phyloP scores from a whole-genome alignment of 2,888 invertebrate genomes.

The Plemyria rubiginata region DNA sequence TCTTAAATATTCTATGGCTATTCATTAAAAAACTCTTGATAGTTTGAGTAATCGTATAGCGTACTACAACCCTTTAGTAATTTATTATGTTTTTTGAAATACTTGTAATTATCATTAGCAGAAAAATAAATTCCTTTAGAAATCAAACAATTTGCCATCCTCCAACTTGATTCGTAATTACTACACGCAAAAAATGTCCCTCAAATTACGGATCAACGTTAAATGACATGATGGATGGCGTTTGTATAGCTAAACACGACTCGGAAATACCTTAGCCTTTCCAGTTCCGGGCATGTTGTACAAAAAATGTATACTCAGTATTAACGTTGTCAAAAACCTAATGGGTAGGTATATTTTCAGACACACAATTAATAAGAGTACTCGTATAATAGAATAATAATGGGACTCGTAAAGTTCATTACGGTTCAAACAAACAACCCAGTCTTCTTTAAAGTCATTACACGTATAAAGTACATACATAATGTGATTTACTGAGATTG shows the following conservation, averaged over 20 bases:
- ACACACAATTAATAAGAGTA: not conserved
- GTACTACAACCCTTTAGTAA: not conserved
- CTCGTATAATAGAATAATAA: not conserved
- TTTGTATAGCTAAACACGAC: slow-evolving; percentile 4
- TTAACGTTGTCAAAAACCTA: not conserved
- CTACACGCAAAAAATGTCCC: slow-evolving; percentile 12
- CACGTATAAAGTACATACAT: slow-evolving; percentile 4
- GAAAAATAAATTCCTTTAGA: slow-evolving; percentile 6
- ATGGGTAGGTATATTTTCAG: not conserved
- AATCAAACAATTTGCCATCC: slow-evolving; percentile 1
- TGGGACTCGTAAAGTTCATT: not conserved
- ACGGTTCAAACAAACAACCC: slow-evolving; percentile 1
- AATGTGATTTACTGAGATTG: slow-evolving; percentile 30
- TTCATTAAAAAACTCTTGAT: slow-evolving; percentile 1
- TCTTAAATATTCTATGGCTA: no score
- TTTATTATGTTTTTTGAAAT: not conserved
- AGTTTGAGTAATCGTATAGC: not conserved
- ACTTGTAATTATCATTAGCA: not conserved
- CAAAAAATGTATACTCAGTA: slow-evolving; percentile 12
- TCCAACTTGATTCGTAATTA: slow-evolving; percentile 14
- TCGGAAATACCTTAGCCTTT: slow-evolving; percentile 19
- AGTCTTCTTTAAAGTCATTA: slow-evolving; percentile 15
- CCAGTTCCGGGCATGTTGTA: slow-evolving; percentile 6
- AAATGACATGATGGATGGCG: slow-evolving; percentile 21
- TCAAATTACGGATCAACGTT: slow-evolving; percentile 25